phyloP scores from a whole-genome alignment of 2,888 invertebrate species.

The Anorthoa munda region DNA sequence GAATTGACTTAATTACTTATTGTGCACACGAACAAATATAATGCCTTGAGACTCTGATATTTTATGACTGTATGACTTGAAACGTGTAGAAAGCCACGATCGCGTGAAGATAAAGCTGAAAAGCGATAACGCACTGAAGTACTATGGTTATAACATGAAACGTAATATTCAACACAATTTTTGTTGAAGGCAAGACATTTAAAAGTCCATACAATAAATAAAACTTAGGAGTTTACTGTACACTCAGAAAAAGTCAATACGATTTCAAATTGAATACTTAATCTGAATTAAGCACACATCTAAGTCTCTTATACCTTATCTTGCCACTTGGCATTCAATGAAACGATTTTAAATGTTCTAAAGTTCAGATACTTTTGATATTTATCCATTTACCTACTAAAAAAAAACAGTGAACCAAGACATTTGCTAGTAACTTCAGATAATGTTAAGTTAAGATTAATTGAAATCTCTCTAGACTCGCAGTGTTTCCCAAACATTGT shows the following conservation, averaged over 20 bases:
- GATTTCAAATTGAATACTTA: neutral
- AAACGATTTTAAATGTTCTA: neutral
- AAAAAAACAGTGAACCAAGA: neutral
- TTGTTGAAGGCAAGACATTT: neutral
- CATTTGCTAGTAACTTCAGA: neutral
- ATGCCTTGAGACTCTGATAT: constrained; percentile 37
- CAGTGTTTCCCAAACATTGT: neutral
- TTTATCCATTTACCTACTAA: neutral
- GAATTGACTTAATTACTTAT: constrained; percentile 52
- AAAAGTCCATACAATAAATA: constrained; percentile 16
- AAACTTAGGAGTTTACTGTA: neutral
- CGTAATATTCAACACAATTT: constrained; percentile 19
- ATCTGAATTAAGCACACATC: neutral
- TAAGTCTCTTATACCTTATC: neutral
- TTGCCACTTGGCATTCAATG: neutral
- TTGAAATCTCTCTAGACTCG: neutral
- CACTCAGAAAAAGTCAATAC: neutral
- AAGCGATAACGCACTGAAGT: constrained; percentile 38
- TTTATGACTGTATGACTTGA: constrained; percentile 53
- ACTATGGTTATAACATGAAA: constrained; percentile 10
- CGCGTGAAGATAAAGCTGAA: constrained; percentile 52
- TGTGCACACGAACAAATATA: constrained; percentile 53
- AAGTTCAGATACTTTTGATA: neutral
- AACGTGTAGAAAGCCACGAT: constrained; percentile 56
- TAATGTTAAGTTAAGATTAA: neutral